Percentiles rank a stretch among this genome's conserved stretches.
Conservation (phyloP, 2,797 vertebrate genomes). For the Ambastaia sidthimunki region DNA sequence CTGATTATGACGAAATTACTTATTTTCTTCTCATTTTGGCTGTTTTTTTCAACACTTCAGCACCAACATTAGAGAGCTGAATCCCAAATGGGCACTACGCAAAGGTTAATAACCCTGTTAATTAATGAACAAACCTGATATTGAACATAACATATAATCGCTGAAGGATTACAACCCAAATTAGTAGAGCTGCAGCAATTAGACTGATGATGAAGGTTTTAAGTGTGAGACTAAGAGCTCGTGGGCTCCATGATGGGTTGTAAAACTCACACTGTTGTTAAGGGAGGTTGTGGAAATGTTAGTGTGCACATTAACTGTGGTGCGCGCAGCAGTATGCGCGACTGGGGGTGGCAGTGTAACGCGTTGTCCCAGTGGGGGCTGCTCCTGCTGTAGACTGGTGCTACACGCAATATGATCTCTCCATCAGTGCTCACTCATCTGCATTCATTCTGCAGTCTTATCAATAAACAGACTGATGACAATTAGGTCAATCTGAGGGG, state of each 20-base stretch:
- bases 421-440: slow-evolving; percentile 93
- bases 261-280: slow-evolving; percentile 95
- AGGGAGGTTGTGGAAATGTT: slow-evolving; percentile 78
- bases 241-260: slow-evolving; percentile 89
- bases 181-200: slow-evolving; percentile 95
- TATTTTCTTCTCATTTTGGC: slow-evolving; percentile 61
- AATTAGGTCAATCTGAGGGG: slow-evolving; percentile 91
- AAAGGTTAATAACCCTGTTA: slow-evolving; percentile 98
- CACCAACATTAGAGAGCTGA: slow-evolving; percentile 80
- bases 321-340: slow-evolving; percentile 77
- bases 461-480: slow-evolving; percentile 90
- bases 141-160: slow-evolving; percentile 93
- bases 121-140: slow-evolving; percentile 95
- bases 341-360: slow-evolving; percentile 89
- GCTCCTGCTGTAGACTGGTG: slow-evolving; percentile 90
- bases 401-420: slow-evolving; percentile 97
- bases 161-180: slow-evolving; percentile 95
- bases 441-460: slow-evolving; percentile 95
- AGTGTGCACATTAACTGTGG: slow-evolving; percentile 87
- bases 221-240: slow-evolving; percentile 96
- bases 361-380: slow-evolving; percentile 89
- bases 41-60: slow-evolving; percentile 66
- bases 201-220: slow-evolving; percentile 98
- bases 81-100: slow-evolving; percentile 85
- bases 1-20: slow-evolving; percentile 69